Evolutionary conservation across 1,140 invertebrate species (phyloP), one percentile per base, ranked within the genome.

Genomic region (Halesus radiatus): DNA sequence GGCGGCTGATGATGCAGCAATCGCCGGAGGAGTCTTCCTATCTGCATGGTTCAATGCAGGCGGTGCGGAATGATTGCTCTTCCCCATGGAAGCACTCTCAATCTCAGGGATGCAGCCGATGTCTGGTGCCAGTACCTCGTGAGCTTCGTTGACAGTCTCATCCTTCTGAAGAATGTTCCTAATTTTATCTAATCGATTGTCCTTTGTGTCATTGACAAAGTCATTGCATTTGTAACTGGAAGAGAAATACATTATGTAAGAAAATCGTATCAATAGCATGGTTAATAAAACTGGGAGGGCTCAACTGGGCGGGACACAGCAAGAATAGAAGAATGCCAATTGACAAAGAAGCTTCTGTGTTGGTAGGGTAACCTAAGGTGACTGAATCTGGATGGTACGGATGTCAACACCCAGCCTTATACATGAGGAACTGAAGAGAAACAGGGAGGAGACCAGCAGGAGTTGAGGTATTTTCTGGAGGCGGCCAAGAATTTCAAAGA

Each of bases 141-240:
- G 83, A 75, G 32, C 73, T 70, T 79, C 75, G n/a, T 73, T 75
- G 8, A 52, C 29, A 74, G 58, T 50, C 68, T 53, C 54, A 37
- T 74, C 72, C 50, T 77, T 81, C 45, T 52, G 73, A 4, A 86
- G 90, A 81, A 89, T 85, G 84, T 93, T 89, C 74, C 92, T 90
- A 84, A 93, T 89, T 86, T 90, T 90, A 84, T 93, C 90, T 84
- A 95, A 37, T 37, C 32, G 32, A 6, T 37, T 90, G 78, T 89
- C 86, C 80, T 90, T 87, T n/a, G 92, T 92, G 85, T 95, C 94
- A 87, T 96, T 95, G 80, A 93, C 91, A 91, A 94, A 96, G 81
- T 95, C 94, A 89, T 96, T 94, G 91, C 95, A 96, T 83, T 90
- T 90, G 85, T 96, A 96, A 88, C 94, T 95, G 89, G 78, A 92